phyloP scores from a whole-genome alignment of 2,113 vertebrate genomes.

The Pomatorhinus ruficollis region DNA sequence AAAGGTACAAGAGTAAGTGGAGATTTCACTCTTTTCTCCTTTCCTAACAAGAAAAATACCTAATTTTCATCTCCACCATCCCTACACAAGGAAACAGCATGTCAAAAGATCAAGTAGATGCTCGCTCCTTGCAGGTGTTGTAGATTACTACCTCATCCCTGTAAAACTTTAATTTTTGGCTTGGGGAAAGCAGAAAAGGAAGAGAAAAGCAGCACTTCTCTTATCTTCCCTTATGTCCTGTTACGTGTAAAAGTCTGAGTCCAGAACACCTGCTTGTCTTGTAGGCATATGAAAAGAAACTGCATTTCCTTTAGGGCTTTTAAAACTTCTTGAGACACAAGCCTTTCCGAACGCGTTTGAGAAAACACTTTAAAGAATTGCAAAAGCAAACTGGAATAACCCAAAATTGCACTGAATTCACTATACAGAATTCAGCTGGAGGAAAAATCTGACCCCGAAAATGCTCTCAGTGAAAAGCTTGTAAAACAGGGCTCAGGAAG shows the following conservation, averaged over 20 bases:
- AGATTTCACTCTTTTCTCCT: background rate
- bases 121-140: slow-evolving; percentile 12
- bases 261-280: slow-evolving; percentile 24
- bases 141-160: slow-evolving; percentile 22
- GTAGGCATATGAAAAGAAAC: background rate
- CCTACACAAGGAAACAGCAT: background rate
- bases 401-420: background rate
- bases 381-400: background rate
- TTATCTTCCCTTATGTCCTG: slow-evolving; percentile 21
- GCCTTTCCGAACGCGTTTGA: background rate
- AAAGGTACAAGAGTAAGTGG: background rate
- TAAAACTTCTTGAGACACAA: background rate
- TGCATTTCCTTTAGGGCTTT: background rate
- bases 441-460: background rate
- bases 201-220: slow-evolving; percentile 34
- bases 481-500: background rate
- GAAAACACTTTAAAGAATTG: background rate
- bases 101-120: slow-evolving; percentile 7
- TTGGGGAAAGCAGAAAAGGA: slow-evolving; percentile 16
- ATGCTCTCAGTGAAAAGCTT: background rate
- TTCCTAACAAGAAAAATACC: background rate
- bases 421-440: background rate
- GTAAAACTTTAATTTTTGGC: slow-evolving; percentile 40
- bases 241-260: background rate
- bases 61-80: background rate